phyloP scores from a whole-genome alignment of 2,113 vertebrate genomes.

The Murina feae region DNA sequence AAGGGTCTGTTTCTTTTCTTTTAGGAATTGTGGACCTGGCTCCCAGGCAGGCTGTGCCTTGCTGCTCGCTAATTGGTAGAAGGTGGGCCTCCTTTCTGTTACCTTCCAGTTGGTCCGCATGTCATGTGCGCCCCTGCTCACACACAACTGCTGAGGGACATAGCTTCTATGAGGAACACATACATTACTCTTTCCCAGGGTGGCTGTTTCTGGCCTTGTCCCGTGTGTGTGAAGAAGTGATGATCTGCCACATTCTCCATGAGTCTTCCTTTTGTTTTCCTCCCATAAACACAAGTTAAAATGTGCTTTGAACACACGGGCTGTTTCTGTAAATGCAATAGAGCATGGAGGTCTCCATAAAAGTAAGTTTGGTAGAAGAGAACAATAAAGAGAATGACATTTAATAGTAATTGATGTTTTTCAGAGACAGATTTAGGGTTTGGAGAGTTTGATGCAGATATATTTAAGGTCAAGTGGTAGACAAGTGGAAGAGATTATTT shows the following conservation, averaged over 20 bases:
- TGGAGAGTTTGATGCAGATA: not conserved
- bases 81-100: constrained; percentile 28
- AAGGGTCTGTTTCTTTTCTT: constrained; percentile 40
- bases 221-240: not conserved
- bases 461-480: not conserved
- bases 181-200: not conserved
- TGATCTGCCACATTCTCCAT: not conserved
- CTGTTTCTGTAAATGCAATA: not conserved
- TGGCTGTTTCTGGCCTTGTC: not conserved
- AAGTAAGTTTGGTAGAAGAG: not conserved
- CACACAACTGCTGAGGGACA: not conserved
- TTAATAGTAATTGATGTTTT: constrained; percentile 36
- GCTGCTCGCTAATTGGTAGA: not conserved
- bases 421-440: not conserved
- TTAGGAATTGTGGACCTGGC: not conserved
- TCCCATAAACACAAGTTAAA: not conserved
- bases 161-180: not conserved
- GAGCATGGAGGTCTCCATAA: not conserved
- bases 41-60: constrained; percentile 14
- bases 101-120: not conserved
- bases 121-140: not conserved
- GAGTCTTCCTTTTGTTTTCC: not conserved
- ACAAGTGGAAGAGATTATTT: not conserved
- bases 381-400: constrained; percentile 16
- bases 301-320: not conserved